Conservation (phyloP, 2,888 invertebrate species). For the Mesochorus sp. region DNA sequence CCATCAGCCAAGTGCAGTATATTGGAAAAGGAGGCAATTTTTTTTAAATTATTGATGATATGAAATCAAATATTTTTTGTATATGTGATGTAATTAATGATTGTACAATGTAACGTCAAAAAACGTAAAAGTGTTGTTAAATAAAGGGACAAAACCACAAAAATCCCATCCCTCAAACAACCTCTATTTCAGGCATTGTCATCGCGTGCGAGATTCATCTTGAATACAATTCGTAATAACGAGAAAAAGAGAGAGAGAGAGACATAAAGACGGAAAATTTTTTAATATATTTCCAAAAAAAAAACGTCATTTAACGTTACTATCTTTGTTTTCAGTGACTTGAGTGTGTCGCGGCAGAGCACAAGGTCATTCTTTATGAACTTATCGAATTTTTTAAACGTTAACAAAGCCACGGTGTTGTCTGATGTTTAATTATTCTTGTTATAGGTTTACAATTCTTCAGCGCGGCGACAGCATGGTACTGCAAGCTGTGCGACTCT, state of each 20-base stretch:
- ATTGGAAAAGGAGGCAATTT: conserved; percentile 9
- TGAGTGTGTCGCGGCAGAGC: conserved; percentile 78
- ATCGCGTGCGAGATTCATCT: conserved; percentile 14
- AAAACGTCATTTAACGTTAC: conserved; percentile 63
- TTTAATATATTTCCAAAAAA: too few species aligned
- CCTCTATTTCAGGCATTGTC: conserved; percentile 48
- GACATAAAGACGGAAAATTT: conserved; percentile 29
- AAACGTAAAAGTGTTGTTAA: conserved; percentile 34
- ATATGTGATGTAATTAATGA: conserved; percentile 51
- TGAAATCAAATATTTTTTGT: conserved; percentile 26
- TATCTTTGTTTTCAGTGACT: conserved; percentile 79
- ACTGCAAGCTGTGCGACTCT: conserved; percentile 92
- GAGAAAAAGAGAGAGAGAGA: conserved; percentile 26
- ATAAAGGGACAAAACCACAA: conserved; percentile 40
- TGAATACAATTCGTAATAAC: conserved; percentile 38
- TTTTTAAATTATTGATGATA: neutral
- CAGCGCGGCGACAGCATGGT: conserved; percentile 94
- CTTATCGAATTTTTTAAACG: conserved; percentile 71
- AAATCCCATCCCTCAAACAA: neutral
- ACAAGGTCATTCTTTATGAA: conserved; percentile 81
- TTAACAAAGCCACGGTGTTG: conserved; percentile 70
- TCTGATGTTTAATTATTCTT: conserved; percentile 68
- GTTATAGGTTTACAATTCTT: conserved; percentile 92
- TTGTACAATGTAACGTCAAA: conserved; percentile 50
- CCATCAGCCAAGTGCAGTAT: conserved; percentile 59